These are phyloP conservation scores for Heterocephalus glaber DNA, from an alignment of 2,113 vertebrate genomes.

Conservation along the genomic window DNA sequence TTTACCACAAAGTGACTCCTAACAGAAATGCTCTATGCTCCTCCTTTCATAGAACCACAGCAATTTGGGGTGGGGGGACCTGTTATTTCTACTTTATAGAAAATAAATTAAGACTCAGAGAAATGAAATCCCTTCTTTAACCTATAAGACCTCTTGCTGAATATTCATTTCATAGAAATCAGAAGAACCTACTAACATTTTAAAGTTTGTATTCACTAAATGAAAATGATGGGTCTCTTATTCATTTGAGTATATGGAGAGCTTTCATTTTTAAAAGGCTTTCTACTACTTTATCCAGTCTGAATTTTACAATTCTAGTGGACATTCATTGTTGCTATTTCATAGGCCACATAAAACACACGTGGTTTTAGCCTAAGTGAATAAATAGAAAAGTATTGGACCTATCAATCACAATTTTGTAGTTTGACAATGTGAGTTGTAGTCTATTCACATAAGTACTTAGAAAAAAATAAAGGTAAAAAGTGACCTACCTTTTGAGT, in stretches of 20 bases:
- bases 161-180: neutral
- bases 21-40: neutral
- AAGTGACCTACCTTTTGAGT: constrained; percentile 93
- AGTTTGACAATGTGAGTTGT: constrained; percentile 32
- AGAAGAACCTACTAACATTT: neutral
- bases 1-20: neutral
- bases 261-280: constrained; percentile 31
- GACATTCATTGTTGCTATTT: neutral
- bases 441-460: constrained; percentile 23
- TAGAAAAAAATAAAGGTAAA: constrained; percentile 50
- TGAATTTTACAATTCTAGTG: neutral
- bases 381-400: constrained; percentile 48
- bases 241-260: neutral
- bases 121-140: neutral
- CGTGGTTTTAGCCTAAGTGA: constrained; percentile 47
- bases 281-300: neutral
- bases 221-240: constrained; percentile 11
- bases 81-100: neutral
- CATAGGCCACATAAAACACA: constrained; percentile 22
- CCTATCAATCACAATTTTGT: constrained; percentile 65
- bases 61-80: neutral
- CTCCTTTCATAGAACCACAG: neutral
- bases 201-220: neutral
- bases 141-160: neutral
- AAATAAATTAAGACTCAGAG: neutral